Conservation (phyloP, 2,888 invertebrate species). For the Brachylomia viminalis region DNA sequence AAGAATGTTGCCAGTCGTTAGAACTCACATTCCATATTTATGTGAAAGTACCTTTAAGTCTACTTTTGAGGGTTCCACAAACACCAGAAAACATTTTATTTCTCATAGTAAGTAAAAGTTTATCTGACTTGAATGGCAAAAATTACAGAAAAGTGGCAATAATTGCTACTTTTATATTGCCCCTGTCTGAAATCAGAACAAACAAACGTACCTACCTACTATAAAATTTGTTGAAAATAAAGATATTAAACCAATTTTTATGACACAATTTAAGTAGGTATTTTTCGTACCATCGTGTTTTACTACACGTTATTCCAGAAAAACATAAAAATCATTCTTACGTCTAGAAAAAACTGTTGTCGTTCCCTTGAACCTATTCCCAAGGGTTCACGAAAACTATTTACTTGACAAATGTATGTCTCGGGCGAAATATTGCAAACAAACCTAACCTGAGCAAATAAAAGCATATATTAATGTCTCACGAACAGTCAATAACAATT, state of each 20-base stretch:
- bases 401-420: conserved; percentile 49
- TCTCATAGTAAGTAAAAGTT: neutral
- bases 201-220: neutral
- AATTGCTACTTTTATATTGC: neutral
- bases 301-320: conserved; percentile 19
- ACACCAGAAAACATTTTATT: neutral
- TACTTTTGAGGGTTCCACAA: neutral
- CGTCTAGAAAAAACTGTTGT: conserved; percentile 21
- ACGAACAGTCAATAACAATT: conserved; percentile 24
- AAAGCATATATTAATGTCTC: conserved; percentile 19
- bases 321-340: conserved; percentile 16
- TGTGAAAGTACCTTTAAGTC: neutral
- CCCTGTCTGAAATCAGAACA: neutral
- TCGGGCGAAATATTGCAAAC: conserved; percentile 41
- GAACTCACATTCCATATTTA: neutral
- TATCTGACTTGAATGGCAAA: neutral
- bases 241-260: conserved; percentile 39
- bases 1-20: neutral
- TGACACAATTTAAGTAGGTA: conserved; percentile 22
- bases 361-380: conserved; percentile 11
- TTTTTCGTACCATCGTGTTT: conserved; percentile 21
- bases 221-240: conserved; percentile 21
- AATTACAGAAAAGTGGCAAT: neutral
- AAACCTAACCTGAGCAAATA: conserved; percentile 38
- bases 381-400: conserved; percentile 30